These are phyloP conservation scores for Drosophila punjabiensis DNA, from an alignment of 1,140 invertebrate genomes.

Conservation along the genomic window DNA sequence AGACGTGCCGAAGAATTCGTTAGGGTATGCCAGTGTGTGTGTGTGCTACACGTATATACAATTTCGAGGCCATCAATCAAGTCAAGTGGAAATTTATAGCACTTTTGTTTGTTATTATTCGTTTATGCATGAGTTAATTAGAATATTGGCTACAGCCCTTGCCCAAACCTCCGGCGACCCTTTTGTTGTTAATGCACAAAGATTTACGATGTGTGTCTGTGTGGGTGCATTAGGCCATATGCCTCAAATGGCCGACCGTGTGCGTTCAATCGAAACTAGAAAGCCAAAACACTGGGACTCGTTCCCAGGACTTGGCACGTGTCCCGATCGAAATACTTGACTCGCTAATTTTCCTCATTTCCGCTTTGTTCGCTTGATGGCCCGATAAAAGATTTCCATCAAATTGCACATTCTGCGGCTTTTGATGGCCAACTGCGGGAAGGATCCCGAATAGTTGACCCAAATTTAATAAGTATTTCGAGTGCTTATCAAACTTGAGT, in stretches of 20 bases:
- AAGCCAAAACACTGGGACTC: slow-evolving; percentile 39
- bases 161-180: slow-evolving; percentile 41
- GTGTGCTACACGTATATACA: slow-evolving; percentile 28
- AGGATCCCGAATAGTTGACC: slow-evolving; percentile 10
- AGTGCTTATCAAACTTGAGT: slow-evolving; percentile 12
- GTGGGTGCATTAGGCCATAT: slow-evolving; percentile 34
- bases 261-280: slow-evolving; percentile 47
- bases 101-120: slow-evolving; percentile 84
- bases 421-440: slow-evolving; percentile 7
- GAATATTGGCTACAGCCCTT: slow-evolving; percentile 78
- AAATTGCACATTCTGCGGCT: slow-evolving; percentile 63
- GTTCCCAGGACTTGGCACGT: slow-evolving; percentile 37
- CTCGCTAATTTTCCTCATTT: slow-evolving; percentile 70
- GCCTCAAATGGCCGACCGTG: slow-evolving; percentile 13
- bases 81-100: slow-evolving; percentile 84
- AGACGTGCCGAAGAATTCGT: slow-evolving; percentile 20
- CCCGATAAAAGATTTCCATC: slow-evolving; percentile 59
- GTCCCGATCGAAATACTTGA: slow-evolving; percentile 39
- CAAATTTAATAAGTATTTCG: slow-evolving; percentile 28
- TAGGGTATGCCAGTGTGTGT: slow-evolving; percentile 25
- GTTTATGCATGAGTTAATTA: slow-evolving; percentile 84
- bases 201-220: slow-evolving; percentile 64
- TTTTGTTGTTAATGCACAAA: slow-evolving; percentile 65
- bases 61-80: slow-evolving; percentile 75
- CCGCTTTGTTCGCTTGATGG: slow-evolving; percentile 44